phyloP scores from a whole-genome alignment of 2,888 invertebrate species.

The Trichogramma evanescens region DNA sequence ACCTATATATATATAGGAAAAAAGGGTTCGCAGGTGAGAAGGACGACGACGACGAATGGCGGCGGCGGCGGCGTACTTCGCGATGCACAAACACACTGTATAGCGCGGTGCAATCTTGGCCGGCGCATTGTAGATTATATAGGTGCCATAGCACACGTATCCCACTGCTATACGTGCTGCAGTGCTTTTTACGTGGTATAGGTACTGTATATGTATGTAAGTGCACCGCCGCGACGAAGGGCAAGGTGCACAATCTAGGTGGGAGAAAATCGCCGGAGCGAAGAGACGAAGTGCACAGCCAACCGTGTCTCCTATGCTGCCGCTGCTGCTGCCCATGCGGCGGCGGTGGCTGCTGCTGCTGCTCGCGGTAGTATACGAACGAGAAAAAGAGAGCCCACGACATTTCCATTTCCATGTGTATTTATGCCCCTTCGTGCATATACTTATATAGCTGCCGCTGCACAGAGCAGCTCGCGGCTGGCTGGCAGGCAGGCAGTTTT shows the following conservation, averaged over 20 bases:
- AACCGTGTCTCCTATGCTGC: slow-evolving; percentile 42
- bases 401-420: slow-evolving; percentile 34
- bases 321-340: slow-evolving; percentile 24
- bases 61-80: neutral
- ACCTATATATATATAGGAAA: neutral
- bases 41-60: too few relatives aligned
- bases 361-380: too few relatives aligned
- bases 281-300: slow-evolving; percentile 35
- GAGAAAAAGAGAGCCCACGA: slow-evolving; percentile 1
- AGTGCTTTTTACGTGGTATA: too few relatives aligned
- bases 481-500: slow-evolving; percentile 4
- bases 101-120: too few relatives aligned
- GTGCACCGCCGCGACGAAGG: neutral
- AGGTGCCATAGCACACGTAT: too few relatives aligned
- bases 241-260: slow-evolving; percentile 6
- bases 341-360: neutral
- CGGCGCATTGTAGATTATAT: too few relatives aligned
- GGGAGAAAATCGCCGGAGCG: slow-evolving; percentile 41
- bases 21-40: slow-evolving; percentile 21
- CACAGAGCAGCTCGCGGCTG: slow-evolving; percentile 13
- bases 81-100: too few relatives aligned
- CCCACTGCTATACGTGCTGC: too few relatives aligned
- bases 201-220: too few relatives aligned
- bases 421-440: slow-evolving; percentile 23
- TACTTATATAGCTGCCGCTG: slow-evolving; percentile 15